Conservation (phyloP, 1,140 invertebrate genomes). For the Drosophila bocqueti region DNA sequence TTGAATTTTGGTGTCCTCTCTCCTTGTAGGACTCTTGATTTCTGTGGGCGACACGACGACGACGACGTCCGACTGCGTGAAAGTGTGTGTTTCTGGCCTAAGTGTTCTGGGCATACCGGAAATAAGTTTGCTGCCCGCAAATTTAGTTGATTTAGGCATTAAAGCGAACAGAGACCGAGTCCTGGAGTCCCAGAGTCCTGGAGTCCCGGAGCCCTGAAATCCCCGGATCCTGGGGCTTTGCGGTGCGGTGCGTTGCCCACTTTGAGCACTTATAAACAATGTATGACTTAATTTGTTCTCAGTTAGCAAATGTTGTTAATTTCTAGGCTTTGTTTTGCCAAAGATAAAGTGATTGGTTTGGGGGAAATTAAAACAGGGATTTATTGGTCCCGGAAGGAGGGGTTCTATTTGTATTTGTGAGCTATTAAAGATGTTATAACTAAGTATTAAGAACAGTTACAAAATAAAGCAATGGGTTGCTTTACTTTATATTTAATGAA, state of each 20-base stretch:
- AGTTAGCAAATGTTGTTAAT: slow-evolving; percentile 82
- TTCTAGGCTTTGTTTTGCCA: slow-evolving; percentile 37
- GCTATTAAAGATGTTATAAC: too few relatives aligned
- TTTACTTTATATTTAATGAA: too few relatives aligned
- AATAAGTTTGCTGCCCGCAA: slow-evolving; percentile 82
- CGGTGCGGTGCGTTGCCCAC: slow-evolving; percentile 36
- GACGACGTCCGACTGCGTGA: slow-evolving; percentile 13
- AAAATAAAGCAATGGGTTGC: too few relatives aligned
- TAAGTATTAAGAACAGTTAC: too few relatives aligned
- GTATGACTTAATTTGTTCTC: slow-evolving; percentile 82
- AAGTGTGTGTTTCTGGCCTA: slow-evolving; percentile 36
- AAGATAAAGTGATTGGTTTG: slow-evolving; percentile 30
- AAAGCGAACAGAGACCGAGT: slow-evolving; percentile 61
- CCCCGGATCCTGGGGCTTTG: slow-evolving; percentile 25
- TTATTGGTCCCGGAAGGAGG: background rate
- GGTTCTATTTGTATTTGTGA: too few relatives aligned
- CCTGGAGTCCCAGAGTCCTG: background rate
- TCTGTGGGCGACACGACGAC: slow-evolving; percentile 19
- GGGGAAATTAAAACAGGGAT: slow-evolving; percentile 14
- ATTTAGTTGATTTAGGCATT: slow-evolving; percentile 84
- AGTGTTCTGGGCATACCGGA: slow-evolving; percentile 75
- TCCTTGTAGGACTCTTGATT: slow-evolving; percentile 68
- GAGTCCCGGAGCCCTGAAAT: background rate
- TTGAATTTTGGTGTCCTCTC: slow-evolving; percentile 73
- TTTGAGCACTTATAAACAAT: slow-evolving; percentile 78